Evolutionary conservation across 2,113 vertebrate genomes (phyloP).

Genomic region (Carollia perspicillata): DNA sequence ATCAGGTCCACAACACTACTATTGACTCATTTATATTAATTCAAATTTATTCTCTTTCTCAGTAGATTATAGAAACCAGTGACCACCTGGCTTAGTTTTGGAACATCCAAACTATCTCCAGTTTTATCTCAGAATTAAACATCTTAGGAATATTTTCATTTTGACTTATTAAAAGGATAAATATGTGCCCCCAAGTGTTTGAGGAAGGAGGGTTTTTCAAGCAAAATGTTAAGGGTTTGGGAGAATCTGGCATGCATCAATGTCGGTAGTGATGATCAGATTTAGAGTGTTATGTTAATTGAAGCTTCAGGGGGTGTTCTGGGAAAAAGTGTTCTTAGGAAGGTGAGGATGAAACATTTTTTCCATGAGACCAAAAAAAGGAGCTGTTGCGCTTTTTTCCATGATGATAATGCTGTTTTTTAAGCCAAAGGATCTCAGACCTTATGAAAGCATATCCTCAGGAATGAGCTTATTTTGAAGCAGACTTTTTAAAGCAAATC

Average conservation of each 20-base stretch:
- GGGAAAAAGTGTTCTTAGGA: background rate
- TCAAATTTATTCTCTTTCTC: background rate
- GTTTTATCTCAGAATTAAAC: background rate
- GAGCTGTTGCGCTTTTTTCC: background rate
- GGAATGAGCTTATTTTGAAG: background rate
- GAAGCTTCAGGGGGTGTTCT: background rate
- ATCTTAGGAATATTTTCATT: background rate
- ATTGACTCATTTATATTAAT: background rate
- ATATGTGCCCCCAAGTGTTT: background rate
- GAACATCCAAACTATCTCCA: background rate
- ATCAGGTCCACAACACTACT: background rate
- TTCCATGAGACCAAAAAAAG: background rate
- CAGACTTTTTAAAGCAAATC: background rate
- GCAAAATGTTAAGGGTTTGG: background rate
- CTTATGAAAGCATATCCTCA: background rate
- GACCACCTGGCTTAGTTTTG: background rate
- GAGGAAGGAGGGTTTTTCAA: background rate
- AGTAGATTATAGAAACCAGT: background rate
- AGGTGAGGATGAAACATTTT: background rate
- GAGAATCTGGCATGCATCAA: background rate
- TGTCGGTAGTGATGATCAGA: background rate
- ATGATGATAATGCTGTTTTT: background rate
- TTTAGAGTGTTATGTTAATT: background rate
- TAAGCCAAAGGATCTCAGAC: background rate
- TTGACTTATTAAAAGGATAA: background rate